A percentile compares a stretch with the other conserved stretches of the same genome.
Evolutionary conservation across 2,797 vertebrate genomes (phyloP).

Genomic region (Chloroceryle amazona): DNA sequence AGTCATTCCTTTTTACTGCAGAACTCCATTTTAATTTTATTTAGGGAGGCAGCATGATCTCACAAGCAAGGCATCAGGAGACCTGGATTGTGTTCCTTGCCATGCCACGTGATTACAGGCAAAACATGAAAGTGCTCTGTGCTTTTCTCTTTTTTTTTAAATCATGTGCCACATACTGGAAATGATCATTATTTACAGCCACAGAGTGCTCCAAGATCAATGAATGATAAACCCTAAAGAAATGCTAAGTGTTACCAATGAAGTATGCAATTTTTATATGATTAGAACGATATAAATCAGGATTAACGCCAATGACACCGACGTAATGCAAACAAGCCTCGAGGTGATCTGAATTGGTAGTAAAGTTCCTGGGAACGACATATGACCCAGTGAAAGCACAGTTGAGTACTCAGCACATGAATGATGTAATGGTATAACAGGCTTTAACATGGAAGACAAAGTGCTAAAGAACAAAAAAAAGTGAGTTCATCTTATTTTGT

Average conservation of each 20-base stretch:
- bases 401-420: not conserved
- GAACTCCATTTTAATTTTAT: conserved; percentile 56
- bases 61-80: conserved; percentile 59
- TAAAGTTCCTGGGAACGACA: not conserved
- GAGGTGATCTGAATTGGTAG: not conserved
- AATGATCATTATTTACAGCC: conserved; percentile 32
- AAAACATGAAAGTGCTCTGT: not conserved
- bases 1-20: conserved; percentile 25
- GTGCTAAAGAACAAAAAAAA: not conserved
- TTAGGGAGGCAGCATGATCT: conserved; percentile 56
- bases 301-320: not conserved
- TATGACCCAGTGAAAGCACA: not conserved
- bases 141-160: not conserved
- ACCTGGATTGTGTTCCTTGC: not conserved
- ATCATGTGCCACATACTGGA: not conserved
- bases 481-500: not conserved
- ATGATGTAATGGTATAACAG: not conserved
- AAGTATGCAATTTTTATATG: not conserved
- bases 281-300: conserved; percentile 10
- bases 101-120: conserved; percentile 28
- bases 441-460: not conserved
- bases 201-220: conserved; percentile 29
- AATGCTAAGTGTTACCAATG: conserved; percentile 26
- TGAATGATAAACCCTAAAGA: conserved; percentile 25
- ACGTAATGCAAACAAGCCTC: not conserved